Percentiles rank a stretch among this genome's conserved stretches.
These are phyloP conservation scores for Caenorhabditis sp. DNA, from an alignment of 2,888 invertebrate species.

Conservation along the genomic window DNA sequence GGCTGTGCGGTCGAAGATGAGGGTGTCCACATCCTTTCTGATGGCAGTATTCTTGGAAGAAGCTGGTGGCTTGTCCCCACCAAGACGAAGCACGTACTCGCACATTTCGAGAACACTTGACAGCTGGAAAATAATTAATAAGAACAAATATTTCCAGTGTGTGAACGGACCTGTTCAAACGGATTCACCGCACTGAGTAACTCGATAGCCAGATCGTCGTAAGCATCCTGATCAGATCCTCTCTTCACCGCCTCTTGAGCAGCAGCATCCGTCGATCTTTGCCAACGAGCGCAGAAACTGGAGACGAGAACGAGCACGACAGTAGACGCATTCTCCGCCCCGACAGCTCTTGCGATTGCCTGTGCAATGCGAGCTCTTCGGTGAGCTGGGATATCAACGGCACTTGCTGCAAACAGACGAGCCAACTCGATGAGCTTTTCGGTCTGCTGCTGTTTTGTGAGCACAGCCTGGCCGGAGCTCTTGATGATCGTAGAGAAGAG, in stretches of 20 bases:
- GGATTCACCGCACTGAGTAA: constrained; percentile 64
- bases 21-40: constrained; percentile 41
- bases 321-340: constrained; percentile 80
- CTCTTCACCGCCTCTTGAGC: constrained; percentile 51
- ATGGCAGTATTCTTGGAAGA: not conserved
- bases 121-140: constrained; percentile 54
- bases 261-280: constrained; percentile 62
- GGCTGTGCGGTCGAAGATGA: constrained; percentile 81
- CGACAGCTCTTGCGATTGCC: constrained; percentile 68
- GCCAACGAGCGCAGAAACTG: constrained; percentile 79
- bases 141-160: too few species aligned
- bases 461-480: constrained; percentile 1
- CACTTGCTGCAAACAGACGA: constrained; percentile 91
- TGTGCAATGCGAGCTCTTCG: constrained; percentile 83
- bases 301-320: constrained; percentile 80
- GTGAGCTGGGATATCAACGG: constrained; percentile 94
- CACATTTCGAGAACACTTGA: constrained; percentile 66
- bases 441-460: constrained; percentile 29
- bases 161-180: constrained; percentile 68
- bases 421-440: constrained; percentile 82
- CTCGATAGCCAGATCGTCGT: constrained; percentile 73
- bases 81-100: constrained; percentile 69
- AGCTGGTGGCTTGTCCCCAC: constrained; percentile 61
- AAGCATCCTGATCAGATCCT: constrained; percentile 67
- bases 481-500: constrained; percentile 70